These are phyloP conservation scores for Equus przewalskii DNA, from an alignment of 2,113 vertebrate genomes.

Conservation along the genomic window DNA sequence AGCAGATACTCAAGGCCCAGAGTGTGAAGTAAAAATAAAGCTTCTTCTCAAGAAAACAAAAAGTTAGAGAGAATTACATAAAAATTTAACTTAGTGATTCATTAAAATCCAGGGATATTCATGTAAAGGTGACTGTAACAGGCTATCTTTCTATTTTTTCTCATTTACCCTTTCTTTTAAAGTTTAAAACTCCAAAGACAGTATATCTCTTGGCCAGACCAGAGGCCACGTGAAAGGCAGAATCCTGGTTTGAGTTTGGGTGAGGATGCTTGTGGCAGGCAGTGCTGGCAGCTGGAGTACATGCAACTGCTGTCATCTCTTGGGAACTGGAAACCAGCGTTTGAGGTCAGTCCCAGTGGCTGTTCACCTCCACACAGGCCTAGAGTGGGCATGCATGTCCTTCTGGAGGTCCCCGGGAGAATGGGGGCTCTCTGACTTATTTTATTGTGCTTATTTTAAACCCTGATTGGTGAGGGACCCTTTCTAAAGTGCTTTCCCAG, in stretches of 20 bases:
- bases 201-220: rapidly evolving
- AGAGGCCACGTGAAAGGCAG: rapidly evolving
- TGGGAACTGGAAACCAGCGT: not conserved
- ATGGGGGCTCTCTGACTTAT: not conserved
- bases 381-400: rapidly evolving
- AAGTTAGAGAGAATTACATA: not conserved
- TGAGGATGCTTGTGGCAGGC: no score
- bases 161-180: not conserved
- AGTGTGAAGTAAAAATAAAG: no score
- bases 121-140: not conserved
- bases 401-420: rapidly evolving
- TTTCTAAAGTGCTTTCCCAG: not conserved
- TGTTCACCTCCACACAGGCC: rapidly evolving
- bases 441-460: not conserved
- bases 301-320: rapidly evolving
- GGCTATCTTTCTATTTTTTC: not conserved
- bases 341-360: rapidly evolving
- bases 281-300: not conserved
- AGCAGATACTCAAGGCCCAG: rapidly evolving
- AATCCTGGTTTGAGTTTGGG: rapidly evolving
- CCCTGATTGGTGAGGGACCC: not conserved
- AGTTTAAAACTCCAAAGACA: not conserved
- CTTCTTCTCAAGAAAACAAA: not conserved
- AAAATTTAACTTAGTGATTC: not conserved
- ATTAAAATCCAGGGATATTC: not conserved